A percentile compares a stretch with the other conserved stretches of the same genome.
phyloP scores from a whole-genome alignment of 2,888 invertebrate species.

The Thera britannica region DNA sequence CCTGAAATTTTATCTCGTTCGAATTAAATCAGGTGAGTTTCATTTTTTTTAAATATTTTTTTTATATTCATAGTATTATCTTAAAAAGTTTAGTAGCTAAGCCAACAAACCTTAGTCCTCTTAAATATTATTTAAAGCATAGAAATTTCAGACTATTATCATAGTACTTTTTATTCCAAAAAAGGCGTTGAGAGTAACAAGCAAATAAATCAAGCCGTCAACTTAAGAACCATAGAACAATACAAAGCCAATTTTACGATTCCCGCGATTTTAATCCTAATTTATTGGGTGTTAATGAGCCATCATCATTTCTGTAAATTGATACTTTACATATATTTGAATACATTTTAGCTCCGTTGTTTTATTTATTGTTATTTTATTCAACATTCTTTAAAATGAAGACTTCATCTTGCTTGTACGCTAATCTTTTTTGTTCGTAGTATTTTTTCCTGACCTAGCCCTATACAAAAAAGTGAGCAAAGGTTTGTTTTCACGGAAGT shows the following conservation, averaged over 20 bases:
- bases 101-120: background rate
- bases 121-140: background rate
- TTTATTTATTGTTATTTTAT: slow-evolving; percentile 35
- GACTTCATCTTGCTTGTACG: background rate
- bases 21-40: slow-evolving; percentile 35
- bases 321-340: slow-evolving; percentile 56
- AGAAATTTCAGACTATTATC: background rate
- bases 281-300: slow-evolving; percentile 49
- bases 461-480: slow-evolving; percentile 55
- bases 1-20: slow-evolving; percentile 24
- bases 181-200: background rate
- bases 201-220: slow-evolving; percentile 25
- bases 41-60: background rate
- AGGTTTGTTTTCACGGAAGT: slow-evolving; percentile 66
- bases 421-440: background rate
- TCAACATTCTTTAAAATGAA: slow-evolving; percentile 13
- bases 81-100: background rate
- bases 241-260: slow-evolving; percentile 38
- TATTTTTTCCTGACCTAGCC: slow-evolving; percentile 26
- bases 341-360: slow-evolving; percentile 43
- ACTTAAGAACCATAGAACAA: slow-evolving; percentile 34
- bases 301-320: slow-evolving; percentile 45
- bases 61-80: background rate
- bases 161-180: background rate
- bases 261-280: slow-evolving; percentile 40